A percentile compares a stretch with the other conserved stretches of the same genome.
Conservation (phyloP, 1,140 invertebrate genomes). For the Drosophila eugracilis region DNA sequence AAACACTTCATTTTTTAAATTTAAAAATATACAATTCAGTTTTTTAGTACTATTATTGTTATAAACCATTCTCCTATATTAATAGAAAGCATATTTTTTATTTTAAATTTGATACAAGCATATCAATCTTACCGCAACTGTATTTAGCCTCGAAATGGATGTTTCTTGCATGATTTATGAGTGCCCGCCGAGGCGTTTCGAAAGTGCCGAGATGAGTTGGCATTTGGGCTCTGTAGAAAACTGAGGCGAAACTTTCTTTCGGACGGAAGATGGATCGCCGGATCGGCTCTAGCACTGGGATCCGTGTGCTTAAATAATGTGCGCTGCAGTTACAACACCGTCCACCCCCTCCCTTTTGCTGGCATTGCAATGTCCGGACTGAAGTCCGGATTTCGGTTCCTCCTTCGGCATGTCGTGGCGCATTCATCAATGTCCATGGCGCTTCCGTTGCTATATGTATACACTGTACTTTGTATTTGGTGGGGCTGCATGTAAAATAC, state of each 20-base stretch:
- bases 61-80: too few species aligned
- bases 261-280: slow-evolving; percentile 64
- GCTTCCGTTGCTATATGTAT: slow-evolving; percentile 57
- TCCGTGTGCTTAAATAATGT: slow-evolving; percentile 33
- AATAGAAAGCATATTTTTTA: too few species aligned
- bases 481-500: slow-evolving; percentile 61
- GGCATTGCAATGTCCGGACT: slow-evolving; percentile 34
- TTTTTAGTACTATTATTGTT: too few species aligned
- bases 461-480: slow-evolving; percentile 23
- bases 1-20: background rate
- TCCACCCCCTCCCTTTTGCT: background rate
- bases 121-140: slow-evolving; percentile 14
- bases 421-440: slow-evolving; percentile 77
- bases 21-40: background rate
- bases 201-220: slow-evolving; percentile 57
- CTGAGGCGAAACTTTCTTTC: slow-evolving; percentile 63
- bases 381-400: slow-evolving; percentile 25
- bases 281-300: slow-evolving; percentile 53
- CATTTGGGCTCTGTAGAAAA: slow-evolving; percentile 35
- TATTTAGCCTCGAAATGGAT: slow-evolving; percentile 50
- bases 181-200: slow-evolving; percentile 54
- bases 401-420: slow-evolving; percentile 44
- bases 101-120: background rate
- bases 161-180: slow-evolving; percentile 74
- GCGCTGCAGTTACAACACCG: slow-evolving; percentile 24